A percentile compares a stretch with the other conserved stretches of the same genome.
Evolutionary conservation across 2,113 vertebrate species (phyloP).

Genomic region (Perognathus longimembris): DNA sequence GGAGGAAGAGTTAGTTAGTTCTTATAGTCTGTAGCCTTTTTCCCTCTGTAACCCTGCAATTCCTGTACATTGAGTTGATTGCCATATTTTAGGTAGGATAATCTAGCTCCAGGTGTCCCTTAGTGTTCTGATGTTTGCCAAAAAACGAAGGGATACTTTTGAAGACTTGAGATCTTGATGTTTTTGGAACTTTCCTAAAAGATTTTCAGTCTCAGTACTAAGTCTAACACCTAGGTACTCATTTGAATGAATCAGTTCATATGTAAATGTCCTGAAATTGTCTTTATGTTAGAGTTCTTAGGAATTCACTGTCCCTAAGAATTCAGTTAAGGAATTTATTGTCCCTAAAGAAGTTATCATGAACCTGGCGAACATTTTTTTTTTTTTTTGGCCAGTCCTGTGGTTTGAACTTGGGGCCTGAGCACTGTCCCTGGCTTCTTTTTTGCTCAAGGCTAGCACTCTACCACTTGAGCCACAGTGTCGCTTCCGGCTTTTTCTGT

Average conservation of each 20-base stretch:
- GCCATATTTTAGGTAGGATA: slow-evolving; percentile 23
- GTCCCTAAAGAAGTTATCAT: slow-evolving; percentile 2
- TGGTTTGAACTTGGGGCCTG: no score
- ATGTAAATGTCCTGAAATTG: slow-evolving; percentile 17
- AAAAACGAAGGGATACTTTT: not conserved
- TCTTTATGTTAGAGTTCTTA: slow-evolving; percentile 45
- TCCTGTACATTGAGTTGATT: not conserved
- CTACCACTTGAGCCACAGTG: no score
- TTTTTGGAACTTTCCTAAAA: slow-evolving; percentile 5
- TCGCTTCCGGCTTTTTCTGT: no score
- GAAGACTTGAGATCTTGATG: not conserved
- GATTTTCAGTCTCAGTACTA: slow-evolving; percentile 7
- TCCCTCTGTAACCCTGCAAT: slow-evolving; percentile 33
- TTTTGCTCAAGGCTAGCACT: no score
- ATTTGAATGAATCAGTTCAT: slow-evolving; percentile 3
- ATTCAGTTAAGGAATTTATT: not conserved
- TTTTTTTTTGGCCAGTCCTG: no score
- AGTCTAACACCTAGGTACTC: not conserved
- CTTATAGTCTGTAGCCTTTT: slow-evolving; percentile 10
- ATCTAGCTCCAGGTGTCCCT: not conserved
- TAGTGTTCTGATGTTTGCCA: slow-evolving; percentile 31
- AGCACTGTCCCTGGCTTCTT: no score
- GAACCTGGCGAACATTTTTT: not conserved
- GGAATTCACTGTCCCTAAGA: not conserved
- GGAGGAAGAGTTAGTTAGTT: not conserved